Evolutionary conservation across 2,113 vertebrate species (phyloP), one percentile per base, ranked within the genome.

Genomic region (Neoarius graeffei): DNA sequence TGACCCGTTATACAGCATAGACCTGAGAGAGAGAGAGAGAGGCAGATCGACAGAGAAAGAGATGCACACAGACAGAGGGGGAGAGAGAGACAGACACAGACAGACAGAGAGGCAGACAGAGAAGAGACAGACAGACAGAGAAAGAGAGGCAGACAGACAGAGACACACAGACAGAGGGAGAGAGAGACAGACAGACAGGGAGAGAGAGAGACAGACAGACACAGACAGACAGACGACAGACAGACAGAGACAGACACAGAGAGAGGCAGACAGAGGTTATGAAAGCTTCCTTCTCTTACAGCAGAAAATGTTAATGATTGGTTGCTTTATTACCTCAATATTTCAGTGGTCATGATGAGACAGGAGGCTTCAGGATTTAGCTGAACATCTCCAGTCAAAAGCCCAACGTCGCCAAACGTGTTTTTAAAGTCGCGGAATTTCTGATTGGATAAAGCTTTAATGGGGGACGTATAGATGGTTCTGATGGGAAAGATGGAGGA

Each of bases 261-360:
- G 3, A 42, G 35, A 42, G 35, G 35, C 35, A 42, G 42, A 42
- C 42, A 42, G 1, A 27, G 2, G 52, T 17, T 27, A 80, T 80
- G n/a, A 27, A 54, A 17, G 13, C 2, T 17, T 27, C n/a, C 15
- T 14, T 54, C 25, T 79, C 25, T 13, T 76, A 76, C 6, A 13
- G 19, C 35, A 23, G 0, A 52, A 42, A 73, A 66, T 66, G 11
- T 30, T 35, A 23, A 48, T 66, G 23, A 19, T 7, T 1, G 42
- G 52, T 23, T 13, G 23, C 7, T n/a, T 64, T n/a, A 64, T 64
- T 27, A 98, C 97, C 97, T 95, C 86, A 98, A 95, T 91, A 98
- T 98, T 93, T 98, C 97, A 0, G 97, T 98, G 50, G 97, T 98
- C 97, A 98, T 98, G 90, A 98, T 97, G 88, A 98, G 97, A 90